phyloP scores from a whole-genome alignment of 2,888 invertebrate genomes.

The Salticus scenicus region DNA sequence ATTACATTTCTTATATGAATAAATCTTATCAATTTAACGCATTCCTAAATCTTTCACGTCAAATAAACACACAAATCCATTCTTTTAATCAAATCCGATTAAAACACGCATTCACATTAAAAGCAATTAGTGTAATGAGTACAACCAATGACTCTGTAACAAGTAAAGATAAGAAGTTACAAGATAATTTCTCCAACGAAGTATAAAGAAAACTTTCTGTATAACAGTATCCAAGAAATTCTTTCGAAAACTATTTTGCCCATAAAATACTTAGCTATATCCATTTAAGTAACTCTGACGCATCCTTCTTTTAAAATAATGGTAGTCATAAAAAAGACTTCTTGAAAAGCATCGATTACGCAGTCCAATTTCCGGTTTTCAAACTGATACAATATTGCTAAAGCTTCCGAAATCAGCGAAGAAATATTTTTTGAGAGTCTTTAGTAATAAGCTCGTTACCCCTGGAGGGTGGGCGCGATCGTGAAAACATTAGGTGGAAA shows the following conservation, averaged over 20 bases:
- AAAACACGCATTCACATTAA: too few relatives aligned
- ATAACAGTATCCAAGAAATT: neutral
- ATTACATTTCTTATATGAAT: too few relatives aligned
- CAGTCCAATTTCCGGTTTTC: neutral
- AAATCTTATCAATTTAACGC: too few relatives aligned
- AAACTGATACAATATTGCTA: slow-evolving; percentile 8
- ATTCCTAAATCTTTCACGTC: too few relatives aligned
- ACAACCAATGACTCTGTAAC: too few relatives aligned
- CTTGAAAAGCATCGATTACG: neutral
- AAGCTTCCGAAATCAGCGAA: neutral
- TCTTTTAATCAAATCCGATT: too few relatives aligned
- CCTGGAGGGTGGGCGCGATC: slow-evolving; percentile 1
- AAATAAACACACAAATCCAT: too few relatives aligned
- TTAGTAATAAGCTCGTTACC: neutral
- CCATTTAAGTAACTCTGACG: neutral
- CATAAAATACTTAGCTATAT: neutral
- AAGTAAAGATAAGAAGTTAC: too few relatives aligned
- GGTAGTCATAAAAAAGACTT: neutral
- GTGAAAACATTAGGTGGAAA: neutral
- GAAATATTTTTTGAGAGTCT: neutral
- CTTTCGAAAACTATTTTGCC: neutral
- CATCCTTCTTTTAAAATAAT: neutral
- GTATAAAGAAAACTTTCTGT: too few relatives aligned
- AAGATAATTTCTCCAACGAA: too few relatives aligned
- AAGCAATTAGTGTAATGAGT: too few relatives aligned